A percentile compares a stretch with the other conserved stretches of the same genome.
These are phyloP conservation scores for Parapristionchus giblindavisi DNA, from an alignment of 2,888 invertebrate species.

Conservation along the genomic window DNA sequence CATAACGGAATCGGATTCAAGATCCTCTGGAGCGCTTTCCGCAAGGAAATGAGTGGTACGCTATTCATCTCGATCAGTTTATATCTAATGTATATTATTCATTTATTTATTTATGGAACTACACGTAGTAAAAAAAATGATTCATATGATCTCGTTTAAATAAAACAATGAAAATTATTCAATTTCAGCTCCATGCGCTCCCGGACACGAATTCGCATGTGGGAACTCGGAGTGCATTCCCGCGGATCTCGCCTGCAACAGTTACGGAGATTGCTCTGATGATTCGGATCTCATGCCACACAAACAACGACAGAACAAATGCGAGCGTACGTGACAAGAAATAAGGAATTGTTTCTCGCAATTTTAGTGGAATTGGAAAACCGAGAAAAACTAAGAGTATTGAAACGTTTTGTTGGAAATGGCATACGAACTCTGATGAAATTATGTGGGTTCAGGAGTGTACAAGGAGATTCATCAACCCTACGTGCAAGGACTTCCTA, in stretches of 20 bases:
- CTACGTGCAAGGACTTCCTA: too few relatives aligned
- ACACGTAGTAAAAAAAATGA: conserved; percentile 16
- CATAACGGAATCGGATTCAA: conserved; percentile 50
- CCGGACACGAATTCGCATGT: conserved; percentile 50
- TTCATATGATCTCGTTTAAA: not conserved
- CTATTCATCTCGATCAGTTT: conserved; percentile 11
- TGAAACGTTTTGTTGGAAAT: not conserved
- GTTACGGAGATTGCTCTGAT: conserved; percentile 55
- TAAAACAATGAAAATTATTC: too few relatives aligned
- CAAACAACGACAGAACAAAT: conserved; percentile 50
- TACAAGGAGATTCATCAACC: too few relatives aligned
- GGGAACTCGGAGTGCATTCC: conserved; percentile 57
- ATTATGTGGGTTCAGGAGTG: not conserved
- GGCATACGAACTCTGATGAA: not conserved
- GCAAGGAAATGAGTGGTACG: conserved; percentile 47
- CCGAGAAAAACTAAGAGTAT: not conserved
- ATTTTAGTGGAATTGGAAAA: not conserved
- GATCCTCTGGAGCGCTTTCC: conserved; percentile 51
- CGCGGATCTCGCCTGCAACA: conserved; percentile 52
- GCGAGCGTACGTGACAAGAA: conserved; percentile 47
- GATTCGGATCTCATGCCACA: conserved; percentile 49
- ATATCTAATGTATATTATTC: not conserved
- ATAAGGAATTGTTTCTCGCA: not conserved
- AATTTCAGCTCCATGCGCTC: conserved; percentile 39
- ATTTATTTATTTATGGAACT: conserved; percentile 40